Evolutionary conservation across 2,888 invertebrate species (phyloP), one percentile per base, ranked within the genome.

Genomic region (Ormyrus pomaceus): DNA sequence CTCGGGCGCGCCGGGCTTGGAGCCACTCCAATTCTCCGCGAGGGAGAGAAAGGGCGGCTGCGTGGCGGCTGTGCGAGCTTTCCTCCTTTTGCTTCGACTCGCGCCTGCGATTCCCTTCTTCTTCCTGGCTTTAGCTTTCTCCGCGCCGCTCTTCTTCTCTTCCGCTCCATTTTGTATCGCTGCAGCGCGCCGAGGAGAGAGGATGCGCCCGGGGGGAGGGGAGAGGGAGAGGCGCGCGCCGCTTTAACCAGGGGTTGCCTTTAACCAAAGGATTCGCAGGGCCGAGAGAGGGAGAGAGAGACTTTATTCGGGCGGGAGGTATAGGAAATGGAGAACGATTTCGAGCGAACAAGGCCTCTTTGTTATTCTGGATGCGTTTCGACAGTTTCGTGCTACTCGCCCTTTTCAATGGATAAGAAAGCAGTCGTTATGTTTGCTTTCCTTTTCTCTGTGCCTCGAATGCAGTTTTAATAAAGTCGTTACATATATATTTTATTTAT

Each of bases 11-110:
- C 50, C 11, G 3, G 46, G 10, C 50, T 71, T 77, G 77, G 77
- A 77, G 59, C 53, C 34, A 48, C 58, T 77, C 77, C 71, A 77
- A 77, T 77, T 71, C 51, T 59, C 5, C 8, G 45, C 6, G 19
- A 34, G 34, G 34, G 34, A 34, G 34, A 34, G 55, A 56, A 72
- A 56, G 19, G 13, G 3, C 5, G 34, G 51, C 13, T 48, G 62
- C 62, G 6, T 50, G 56, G 53, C 72, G 56, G 53, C 72, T 34
- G 62, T 34, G 62, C 62, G 51, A 34, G 19, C 11, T 11, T 11
- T 72, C 11, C 46, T 46, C 55, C 59, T 19, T 19, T 50, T 34
- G 34, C 34, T 34, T 4, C 34, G 34, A 34, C 34, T 34, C 34
- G 34, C 34, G 34, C 34, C 34, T 34, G 34, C 34, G 34, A 34